These are phyloP conservation scores for Tapirus terrestris DNA, from an alignment of 2,113 vertebrate species.

Conservation along the genomic window DNA sequence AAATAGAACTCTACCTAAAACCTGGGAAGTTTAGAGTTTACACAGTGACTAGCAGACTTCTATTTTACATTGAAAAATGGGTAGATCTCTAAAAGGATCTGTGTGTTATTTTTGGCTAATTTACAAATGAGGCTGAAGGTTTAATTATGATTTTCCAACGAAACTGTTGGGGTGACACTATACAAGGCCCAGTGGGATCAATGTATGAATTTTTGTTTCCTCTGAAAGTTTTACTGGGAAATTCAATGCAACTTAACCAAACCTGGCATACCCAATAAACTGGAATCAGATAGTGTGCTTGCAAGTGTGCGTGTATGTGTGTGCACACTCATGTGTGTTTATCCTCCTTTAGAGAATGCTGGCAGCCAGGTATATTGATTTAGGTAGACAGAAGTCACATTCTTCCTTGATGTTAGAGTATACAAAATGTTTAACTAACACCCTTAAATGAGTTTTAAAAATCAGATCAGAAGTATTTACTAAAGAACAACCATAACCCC, in stretches of 20 bases:
- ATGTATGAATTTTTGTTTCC: slow-evolving; percentile 16
- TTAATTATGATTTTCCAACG: slow-evolving; percentile 52
- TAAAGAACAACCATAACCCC: background rate
- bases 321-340: background rate
- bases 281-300: background rate
- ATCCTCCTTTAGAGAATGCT: background rate
- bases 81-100: background rate
- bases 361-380: background rate
- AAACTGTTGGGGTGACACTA: background rate
- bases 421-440: background rate
- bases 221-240: slow-evolving; percentile 43
- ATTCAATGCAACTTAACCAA: background rate
- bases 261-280: background rate
- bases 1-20: background rate
- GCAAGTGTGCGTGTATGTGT: background rate
- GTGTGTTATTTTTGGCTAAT: background rate
- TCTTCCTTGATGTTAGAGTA: background rate
- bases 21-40: background rate
- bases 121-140: background rate
- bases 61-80: background rate
- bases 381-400: background rate
- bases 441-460: background rate
- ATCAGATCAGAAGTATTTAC: background rate
- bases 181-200: background rate
- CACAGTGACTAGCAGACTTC: background rate